Base-by-base conservation (phyloP, 2,888 invertebrate genomes). In the Heliconius hortense region DNA sequence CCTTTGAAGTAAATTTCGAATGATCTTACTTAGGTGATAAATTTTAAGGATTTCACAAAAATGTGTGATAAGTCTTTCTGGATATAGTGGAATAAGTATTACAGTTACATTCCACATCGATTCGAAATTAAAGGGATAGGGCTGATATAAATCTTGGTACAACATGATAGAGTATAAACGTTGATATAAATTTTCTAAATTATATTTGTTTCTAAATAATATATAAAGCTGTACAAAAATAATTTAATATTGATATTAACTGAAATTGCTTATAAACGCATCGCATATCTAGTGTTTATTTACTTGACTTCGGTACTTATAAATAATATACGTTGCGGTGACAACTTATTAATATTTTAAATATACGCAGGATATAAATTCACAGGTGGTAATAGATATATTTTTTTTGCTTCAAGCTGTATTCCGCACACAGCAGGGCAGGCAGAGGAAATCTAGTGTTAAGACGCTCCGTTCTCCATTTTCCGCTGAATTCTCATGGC, bases 141-240 rank as follows among this genome's bases (percentile, higher is more conserved):
- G 73, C 72, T 35, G 62, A 71, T 72, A 86, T 89, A 89, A 89
- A 90, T 90, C 88, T 86, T 83, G 53, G 15, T 70, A 70, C 70
- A 70, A 63, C 59, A 28, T 39, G 60, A 71, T 71, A 75, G 43
- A 56, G 43, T 69, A n/a, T 13, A 35, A 56, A 48, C 39, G 2
- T 35, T 21, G 74, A 69, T 26, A 35, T 74, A 75, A 1, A 28
- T n/a, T 69, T 21, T n/a, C 24, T n/a, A n/a, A 70, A 74, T 53
- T n/a, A 39, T 26, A 21, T 60, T 7, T 62, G 2, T 35, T 56
- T 26, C 7, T 11, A 21, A 68, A n/a, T 53, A 53, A 53, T 8
- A 53, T 8, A 53, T 53, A 53, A 53, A 21, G 21, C 8, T 53
- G 5, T 53, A 8, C 53, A 53, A 53, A 53, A 53, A 53, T 21